Evolutionary conservation across 2,888 invertebrate species (phyloP), one percentile per base, ranked within the genome.

Genomic region (Atherix ibis): DNA sequence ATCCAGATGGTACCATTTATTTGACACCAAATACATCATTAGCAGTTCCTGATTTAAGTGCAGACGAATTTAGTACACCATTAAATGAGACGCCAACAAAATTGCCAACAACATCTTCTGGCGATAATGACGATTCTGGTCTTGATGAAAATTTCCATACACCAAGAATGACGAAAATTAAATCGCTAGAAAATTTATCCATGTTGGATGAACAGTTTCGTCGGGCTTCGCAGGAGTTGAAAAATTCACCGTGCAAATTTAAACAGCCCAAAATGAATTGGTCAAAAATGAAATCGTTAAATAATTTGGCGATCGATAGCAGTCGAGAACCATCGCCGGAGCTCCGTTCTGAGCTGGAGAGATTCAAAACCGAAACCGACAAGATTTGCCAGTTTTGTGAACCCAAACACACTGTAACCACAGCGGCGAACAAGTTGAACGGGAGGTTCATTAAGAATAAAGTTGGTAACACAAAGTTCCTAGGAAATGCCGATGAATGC

Each of bases 381-480:
- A n/a, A n/a, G n/a, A n/a, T n/a, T n/a, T n/a, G n/a, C n/a, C 18
- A 31, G 17, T 43, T 43, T 22, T 38, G 36, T 24, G 26, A 34
- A 18, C 40, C 40, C 6, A n/a, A n/a, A n/a, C n/a, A n/a, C n/a
- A n/a, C n/a, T n/a, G n/a, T n/a, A n/a, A n/a, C n/a, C n/a, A n/a
- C n/a, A n/a, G 15, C 27, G 10, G 19, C n/a, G 18, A 29, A 28
- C 29, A 27, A 37, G 37, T 19, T 34, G 29, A 48, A 53, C 26
- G 51, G 54, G 13, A 53, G 56, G 37, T 58, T 44, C 27, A 42
- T 52, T 3, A 58, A 58, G 40, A 37, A 56, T 36, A 59, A 60
- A 46, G 56, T 62, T 19, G 62, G 62, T 36, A 59, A 57, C 44
- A 57, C 62, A 30, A 61, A 61, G 40, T 62, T 60, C 37, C 53